Percentiles rank a stretch among this genome's conserved stretches.
phyloP scores from a whole-genome alignment of 2,113 vertebrate genomes.

The Lasiurus cinereus region DNA sequence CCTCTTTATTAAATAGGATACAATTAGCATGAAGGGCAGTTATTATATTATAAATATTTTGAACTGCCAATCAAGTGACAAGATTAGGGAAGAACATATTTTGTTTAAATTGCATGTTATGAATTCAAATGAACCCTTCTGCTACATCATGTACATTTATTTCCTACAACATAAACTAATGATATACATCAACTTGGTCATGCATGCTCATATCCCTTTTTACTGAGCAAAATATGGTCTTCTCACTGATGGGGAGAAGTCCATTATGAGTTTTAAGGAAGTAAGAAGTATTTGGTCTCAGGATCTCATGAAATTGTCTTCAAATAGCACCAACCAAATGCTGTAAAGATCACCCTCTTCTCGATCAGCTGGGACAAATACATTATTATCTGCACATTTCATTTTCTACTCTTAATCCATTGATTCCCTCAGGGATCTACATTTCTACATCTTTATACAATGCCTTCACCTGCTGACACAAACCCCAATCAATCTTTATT shows the following conservation, averaged over 20 bases:
- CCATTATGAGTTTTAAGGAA: slow-evolving; percentile 34
- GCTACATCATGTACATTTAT: background rate
- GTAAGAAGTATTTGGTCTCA: slow-evolving; percentile 38
- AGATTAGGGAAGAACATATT: slow-evolving; percentile 16
- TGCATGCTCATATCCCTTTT: background rate
- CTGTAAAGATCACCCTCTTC: slow-evolving; percentile 34
- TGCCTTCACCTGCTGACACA: slow-evolving; percentile 44
- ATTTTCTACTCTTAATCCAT: slow-evolving; percentile 41
- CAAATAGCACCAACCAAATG: slow-evolving; percentile 41
- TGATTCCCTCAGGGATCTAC: slow-evolving; percentile 26
- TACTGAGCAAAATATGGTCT: slow-evolving; percentile 43
- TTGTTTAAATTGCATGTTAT: background rate
- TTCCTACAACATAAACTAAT: slow-evolving; percentile 36
- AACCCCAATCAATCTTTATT: slow-evolving; percentile 55
- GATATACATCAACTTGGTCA: background rate
- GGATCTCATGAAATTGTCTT: slow-evolving; percentile 41
- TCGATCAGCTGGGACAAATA: slow-evolving; percentile 7
- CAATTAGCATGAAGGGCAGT: background rate
- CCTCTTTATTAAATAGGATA: background rate
- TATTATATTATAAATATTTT: slow-evolving; percentile 2
- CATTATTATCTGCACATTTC: background rate
- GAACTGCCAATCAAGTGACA: background rate
- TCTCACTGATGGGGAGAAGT: background rate
- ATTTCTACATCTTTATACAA: slow-evolving; percentile 30
- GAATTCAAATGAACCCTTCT: slow-evolving; percentile 41